Evolutionary conservation across 2,113 vertebrate species (phyloP).

Genomic region (Cyprinus carpio): DNA sequence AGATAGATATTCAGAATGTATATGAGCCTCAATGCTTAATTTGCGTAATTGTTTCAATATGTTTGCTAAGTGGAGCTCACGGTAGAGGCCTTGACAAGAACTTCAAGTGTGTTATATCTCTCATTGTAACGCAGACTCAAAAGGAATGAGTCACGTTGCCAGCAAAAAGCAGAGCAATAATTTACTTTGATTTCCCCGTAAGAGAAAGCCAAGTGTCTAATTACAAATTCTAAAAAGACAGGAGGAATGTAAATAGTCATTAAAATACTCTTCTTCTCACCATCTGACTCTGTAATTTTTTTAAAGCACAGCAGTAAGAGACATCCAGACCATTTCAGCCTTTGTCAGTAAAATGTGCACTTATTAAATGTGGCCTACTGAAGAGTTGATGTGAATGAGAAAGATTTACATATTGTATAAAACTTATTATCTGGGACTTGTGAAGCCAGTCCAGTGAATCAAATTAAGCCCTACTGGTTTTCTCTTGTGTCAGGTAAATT

Average conservation of each 20-base stretch:
- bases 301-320: background rate
- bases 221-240: conserved; percentile 39
- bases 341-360: conserved; percentile 9
- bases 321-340: background rate
- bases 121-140: background rate
- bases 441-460: background rate
- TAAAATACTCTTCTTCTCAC: conserved; percentile 36
- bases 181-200: conserved; percentile 31
- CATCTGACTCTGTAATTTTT: background rate
- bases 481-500: background rate
- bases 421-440: background rate
- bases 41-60: too few relatives aligned
- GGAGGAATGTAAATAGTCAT: conserved; percentile 37
- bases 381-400: background rate
- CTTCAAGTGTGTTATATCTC: background rate
- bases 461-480: background rate
- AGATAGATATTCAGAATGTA: too few relatives aligned
- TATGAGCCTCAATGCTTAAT: background rate
- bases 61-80: background rate
- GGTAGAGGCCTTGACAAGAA: background rate
- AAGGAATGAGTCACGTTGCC: background rate
- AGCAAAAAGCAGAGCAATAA: conserved; percentile 39
- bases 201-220: conserved; percentile 39
- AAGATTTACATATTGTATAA: background rate
- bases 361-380: conserved; percentile 11